phyloP scores from a whole-genome alignment of 64 coral and sea anemone genomes.

The Acropora tenuis region DNA sequence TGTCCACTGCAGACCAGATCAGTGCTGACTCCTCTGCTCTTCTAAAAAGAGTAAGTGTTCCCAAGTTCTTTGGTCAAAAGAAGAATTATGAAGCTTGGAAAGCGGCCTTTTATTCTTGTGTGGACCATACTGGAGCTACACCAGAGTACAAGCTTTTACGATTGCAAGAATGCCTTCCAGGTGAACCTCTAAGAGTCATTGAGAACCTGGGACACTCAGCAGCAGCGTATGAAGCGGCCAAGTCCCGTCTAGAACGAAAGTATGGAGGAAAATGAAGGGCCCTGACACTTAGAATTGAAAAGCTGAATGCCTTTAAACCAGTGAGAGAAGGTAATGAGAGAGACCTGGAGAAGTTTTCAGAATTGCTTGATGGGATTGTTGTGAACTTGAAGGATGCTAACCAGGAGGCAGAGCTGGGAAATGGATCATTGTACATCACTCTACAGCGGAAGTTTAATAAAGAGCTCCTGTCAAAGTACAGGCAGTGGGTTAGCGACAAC shows the following conservation, averaged over 20 bases:
- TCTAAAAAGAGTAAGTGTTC: slow-evolving; percentile 11
- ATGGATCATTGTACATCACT: slow-evolving; percentile 44
- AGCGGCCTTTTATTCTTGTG: no score
- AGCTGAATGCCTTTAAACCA: slow-evolving; percentile 34
- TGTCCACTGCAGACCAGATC: background rate
- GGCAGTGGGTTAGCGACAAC: no score
- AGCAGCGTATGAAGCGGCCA: no score
- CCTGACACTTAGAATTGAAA: background rate
- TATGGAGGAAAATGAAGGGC: slow-evolving; percentile 47
- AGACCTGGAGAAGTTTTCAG: slow-evolving; percentile 60
- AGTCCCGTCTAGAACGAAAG: no score
- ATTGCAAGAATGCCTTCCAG: no score
- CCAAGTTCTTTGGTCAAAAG: no score
- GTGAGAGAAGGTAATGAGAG: slow-evolving; percentile 52
- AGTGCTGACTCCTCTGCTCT: background rate
- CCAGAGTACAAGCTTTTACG: no score
- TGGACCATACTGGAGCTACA: no score
- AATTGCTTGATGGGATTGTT: slow-evolving; percentile 53
- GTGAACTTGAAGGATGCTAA: slow-evolving; percentile 64
- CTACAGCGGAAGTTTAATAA: background rate
- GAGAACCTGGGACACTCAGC: no score
- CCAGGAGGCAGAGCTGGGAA: slow-evolving; percentile 54
- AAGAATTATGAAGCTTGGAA: no score
- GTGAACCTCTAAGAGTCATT: no score
- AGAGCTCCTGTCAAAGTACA: no score